Evolutionary conservation across 2,797 vertebrate species (phyloP).

Genomic region (Muscicapa striata): DNA sequence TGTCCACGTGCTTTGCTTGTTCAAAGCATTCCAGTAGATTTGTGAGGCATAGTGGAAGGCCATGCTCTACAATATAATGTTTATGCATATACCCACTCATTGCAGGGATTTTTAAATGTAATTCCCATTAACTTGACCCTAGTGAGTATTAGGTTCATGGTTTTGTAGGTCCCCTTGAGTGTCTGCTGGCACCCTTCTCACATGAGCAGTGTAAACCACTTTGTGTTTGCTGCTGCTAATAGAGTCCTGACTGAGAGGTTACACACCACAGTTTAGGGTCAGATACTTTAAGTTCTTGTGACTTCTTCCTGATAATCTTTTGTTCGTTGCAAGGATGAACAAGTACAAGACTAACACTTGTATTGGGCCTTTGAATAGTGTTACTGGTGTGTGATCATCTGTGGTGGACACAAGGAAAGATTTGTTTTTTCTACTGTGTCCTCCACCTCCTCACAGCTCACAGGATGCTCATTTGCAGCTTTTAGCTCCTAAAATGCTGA

Average conservation of each 20-base stretch:
- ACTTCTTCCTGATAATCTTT: background rate
- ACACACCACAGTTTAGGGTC: background rate
- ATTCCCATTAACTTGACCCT: background rate
- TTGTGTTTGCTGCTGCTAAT: background rate
- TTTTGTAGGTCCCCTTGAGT: background rate
- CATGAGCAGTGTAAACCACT: background rate
- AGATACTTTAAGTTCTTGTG: background rate
- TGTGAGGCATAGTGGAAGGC: background rate
- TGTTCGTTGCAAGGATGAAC: background rate
- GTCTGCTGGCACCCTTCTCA: background rate
- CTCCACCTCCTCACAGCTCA: background rate
- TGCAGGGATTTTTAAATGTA: background rate
- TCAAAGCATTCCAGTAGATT: background rate
- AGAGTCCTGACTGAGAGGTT: background rate
- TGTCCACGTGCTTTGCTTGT: background rate
- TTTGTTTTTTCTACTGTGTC: background rate
- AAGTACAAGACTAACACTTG: background rate
- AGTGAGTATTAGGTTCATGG: background rate
- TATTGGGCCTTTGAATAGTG: background rate
- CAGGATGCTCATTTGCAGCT: background rate
- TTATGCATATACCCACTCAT: background rate
- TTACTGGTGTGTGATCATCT: background rate
- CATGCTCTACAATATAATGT: fast-evolving
- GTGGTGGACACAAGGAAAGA: background rate
- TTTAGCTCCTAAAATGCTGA: background rate